phyloP scores from a whole-genome alignment of 2,113 vertebrate genomes.

The Probosciger aterrimus region DNA sequence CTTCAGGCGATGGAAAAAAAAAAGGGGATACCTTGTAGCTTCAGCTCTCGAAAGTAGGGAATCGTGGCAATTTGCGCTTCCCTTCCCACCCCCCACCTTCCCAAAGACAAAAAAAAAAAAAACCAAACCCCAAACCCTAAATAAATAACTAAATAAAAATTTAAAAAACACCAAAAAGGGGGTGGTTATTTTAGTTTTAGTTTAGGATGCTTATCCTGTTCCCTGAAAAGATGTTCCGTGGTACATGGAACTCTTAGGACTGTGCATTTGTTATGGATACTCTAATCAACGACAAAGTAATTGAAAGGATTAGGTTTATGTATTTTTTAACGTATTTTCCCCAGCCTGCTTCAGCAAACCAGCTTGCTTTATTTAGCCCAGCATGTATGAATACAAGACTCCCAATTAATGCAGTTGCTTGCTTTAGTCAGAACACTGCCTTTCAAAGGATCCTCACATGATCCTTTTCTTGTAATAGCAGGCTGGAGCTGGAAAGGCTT shows the following conservation, averaged over 20 bases:
- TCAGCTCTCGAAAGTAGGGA: not conserved
- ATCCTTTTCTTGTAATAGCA: conserved; percentile 34
- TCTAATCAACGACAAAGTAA: conserved; percentile 16
- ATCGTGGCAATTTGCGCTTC: not conserved
- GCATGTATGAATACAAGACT: conserved; percentile 67
- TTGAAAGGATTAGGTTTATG: conserved; percentile 50
- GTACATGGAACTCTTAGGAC: not conserved
- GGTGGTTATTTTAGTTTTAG: not conserved
- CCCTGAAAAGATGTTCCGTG: not conserved
- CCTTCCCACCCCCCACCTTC: not conserved
- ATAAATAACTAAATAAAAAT: not conserved
- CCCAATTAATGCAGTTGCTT: conserved; percentile 64
- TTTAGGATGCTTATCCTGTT: not conserved
- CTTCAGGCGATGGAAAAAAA: conserved; percentile 46
- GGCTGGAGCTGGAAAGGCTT: conserved; percentile 36
- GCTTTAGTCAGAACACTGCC: conserved; percentile 52
- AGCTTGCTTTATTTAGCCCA: conserved; percentile 68
- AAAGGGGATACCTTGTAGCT: not conserved
- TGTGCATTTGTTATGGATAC: conserved; percentile 1
- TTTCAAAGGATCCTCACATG: conserved; percentile 64
- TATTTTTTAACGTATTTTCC: not conserved
- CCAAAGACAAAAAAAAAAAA: not conserved
- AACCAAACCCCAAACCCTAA: not conserved
- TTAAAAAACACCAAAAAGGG: not conserved
- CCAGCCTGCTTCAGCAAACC: conserved; percentile 57